Base-by-base conservation (phyloP, 2,797 vertebrate species). In the Acanthopagrus latus region DNA sequence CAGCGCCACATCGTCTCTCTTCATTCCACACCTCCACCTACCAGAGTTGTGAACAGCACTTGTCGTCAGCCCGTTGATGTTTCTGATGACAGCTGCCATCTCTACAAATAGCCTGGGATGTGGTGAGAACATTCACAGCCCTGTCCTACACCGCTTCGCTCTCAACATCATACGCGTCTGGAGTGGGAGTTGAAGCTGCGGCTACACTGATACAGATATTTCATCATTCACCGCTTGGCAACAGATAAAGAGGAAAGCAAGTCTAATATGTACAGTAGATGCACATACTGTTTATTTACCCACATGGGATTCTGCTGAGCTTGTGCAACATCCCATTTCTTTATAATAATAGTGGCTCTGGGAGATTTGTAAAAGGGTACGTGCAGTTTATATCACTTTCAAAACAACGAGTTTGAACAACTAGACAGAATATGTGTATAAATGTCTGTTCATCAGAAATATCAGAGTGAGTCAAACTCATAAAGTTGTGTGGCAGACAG, bases 21-120 rank as follows among this genome's bases (percentile, higher is more conserved):
- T 75, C 62, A 6, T 62, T 90, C 85, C 63, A 81, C 92, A 93
- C 91, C 88, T 92, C 88, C 87, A 90, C 81, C 82, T 86, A 80
- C 76, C 81, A 64, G 76, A 90, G 84, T 71, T 87, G 92, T 89
- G 91, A 94, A 90, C 86, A 88, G 79, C 86, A 83, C 90, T 90
- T 78, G 75, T 89, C 80, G 70, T 68, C 85, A 78, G 83, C 80
- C 81, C 56, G 87, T 75, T 90, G 92, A 93, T 90, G 89, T 88
- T 87, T 87, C 87, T 84, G 89, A 87, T 91, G 93, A 91, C 92
- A 94, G 92, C 91, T 91, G 86, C 88, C 91, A 84, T 91, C 87
- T 92, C 91, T 91, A 76, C 92, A 92, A 93, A 94, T 94, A 93
- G 89, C 83, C 66, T 29, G 63, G 55, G 86, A 89, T 84, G 87